phyloP scores from a whole-genome alignment of 2,797 vertebrate genomes.

The Schizopygopsis malacanthus region DNA sequence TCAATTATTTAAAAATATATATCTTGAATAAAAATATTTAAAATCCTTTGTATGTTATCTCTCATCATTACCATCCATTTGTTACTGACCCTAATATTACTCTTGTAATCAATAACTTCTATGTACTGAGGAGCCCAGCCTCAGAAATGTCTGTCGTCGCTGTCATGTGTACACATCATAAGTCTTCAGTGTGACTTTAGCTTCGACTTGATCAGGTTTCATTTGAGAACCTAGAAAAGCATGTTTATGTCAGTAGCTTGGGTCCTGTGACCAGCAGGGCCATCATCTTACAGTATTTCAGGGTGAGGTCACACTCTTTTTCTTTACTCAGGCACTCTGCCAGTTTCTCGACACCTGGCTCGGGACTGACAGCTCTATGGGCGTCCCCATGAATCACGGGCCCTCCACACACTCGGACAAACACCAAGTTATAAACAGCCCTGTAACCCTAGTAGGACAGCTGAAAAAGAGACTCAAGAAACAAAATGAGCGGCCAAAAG shows the following conservation, averaged over 20 bases:
- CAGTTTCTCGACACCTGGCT: constrained; percentile 94
- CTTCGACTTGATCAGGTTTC: constrained; percentile 63
- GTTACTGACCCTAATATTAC: neutral
- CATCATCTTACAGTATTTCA: constrained; percentile 85
- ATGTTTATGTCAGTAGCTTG: constrained; percentile 82
- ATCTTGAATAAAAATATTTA: neutral
- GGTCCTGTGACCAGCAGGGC: constrained; percentile 87
- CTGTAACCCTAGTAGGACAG: constrained; percentile 91
- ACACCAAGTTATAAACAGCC: constrained; percentile 89
- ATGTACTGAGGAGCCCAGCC: neutral
- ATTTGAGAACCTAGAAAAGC: constrained; percentile 84
- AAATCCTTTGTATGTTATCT: neutral
- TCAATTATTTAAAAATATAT: too few species aligned
- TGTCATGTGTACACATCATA: constrained; percentile 57
- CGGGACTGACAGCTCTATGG: constrained; percentile 95
- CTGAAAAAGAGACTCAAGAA: constrained; percentile 81
- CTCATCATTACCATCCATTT: neutral
- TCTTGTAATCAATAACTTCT: neutral
- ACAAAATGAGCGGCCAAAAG: constrained; percentile 62
- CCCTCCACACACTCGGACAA: constrained; percentile 79
- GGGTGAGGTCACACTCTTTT: constrained; percentile 93
- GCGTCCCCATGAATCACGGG: constrained; percentile 94
- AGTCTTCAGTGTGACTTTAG: constrained; percentile 63
- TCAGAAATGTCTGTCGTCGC: neutral
- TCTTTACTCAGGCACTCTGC: constrained; percentile 83